Percentiles rank a stretch among this genome's conserved stretches.
These are phyloP conservation scores for Peromyscus californicus DNA, from an alignment of 2,113 vertebrate species.

Conservation along the genomic window DNA sequence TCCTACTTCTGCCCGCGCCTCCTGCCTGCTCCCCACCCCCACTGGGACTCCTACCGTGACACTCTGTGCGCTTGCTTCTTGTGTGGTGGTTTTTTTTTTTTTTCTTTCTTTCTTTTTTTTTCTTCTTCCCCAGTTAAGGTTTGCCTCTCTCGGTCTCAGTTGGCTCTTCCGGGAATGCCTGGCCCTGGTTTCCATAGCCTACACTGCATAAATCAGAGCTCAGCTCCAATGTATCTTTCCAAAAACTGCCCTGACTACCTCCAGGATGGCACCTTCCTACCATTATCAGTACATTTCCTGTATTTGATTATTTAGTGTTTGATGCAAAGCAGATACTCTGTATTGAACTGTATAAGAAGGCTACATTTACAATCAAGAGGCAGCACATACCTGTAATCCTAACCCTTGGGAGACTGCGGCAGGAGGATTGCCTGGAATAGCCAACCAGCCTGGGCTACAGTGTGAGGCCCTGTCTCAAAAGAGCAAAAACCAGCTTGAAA, in stretches of 20 bases:
- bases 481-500: neutral
- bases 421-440: neutral
- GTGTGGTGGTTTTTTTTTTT: neutral
- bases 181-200: neutral
- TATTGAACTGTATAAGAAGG: neutral
- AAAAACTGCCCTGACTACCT: neutral
- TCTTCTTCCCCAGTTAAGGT: neutral
- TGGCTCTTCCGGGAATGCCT: slow-evolving; percentile 16
- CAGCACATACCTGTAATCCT: neutral
- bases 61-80: neutral
- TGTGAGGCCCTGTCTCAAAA: neutral
- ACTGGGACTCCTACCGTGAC: neutral
- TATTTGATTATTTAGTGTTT: slow-evolving; percentile 42
- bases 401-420: neutral
- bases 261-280: slow-evolving; percentile 13
- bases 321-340: neutral
- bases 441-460: neutral
- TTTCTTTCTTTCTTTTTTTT: neutral
- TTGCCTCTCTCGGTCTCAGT: neutral
- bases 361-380: neutral
- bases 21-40: neutral
- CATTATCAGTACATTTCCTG: neutral
- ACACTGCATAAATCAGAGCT: neutral
- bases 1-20: no score
- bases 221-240: slow-evolving; percentile 17